Conservation (phyloP, 2,797 vertebrate genomes). For the Xiphorhynchus erythropygius region DNA sequence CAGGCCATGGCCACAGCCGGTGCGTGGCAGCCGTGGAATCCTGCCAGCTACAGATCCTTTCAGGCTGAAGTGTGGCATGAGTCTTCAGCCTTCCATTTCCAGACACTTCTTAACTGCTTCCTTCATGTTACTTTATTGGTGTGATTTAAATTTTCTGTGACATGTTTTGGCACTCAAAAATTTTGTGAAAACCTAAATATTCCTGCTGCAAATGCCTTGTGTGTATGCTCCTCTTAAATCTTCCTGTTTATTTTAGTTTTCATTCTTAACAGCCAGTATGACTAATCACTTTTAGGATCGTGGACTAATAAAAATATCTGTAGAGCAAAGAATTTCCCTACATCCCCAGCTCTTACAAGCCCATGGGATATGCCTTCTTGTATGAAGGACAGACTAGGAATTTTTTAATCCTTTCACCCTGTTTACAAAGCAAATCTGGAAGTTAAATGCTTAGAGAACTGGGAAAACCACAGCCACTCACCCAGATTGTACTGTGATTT, state of each 20-base stretch:
- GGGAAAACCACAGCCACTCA: not conserved
- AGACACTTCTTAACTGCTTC: constrained; percentile 40
- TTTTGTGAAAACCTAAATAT: not conserved
- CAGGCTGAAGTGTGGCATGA: not conserved
- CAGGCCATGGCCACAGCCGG: not conserved
- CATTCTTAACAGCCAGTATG: not conserved
- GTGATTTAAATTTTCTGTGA: constrained; percentile 43
- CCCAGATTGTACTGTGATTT: not conserved
- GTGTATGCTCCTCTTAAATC: not conserved
- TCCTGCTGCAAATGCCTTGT: not conserved
- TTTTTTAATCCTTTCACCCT: not conserved
- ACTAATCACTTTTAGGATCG: not conserved
- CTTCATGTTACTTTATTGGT: constrained; percentile 19
- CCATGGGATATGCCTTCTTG: not conserved
- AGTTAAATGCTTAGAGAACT: not conserved
- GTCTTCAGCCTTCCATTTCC: constrained; percentile 10
- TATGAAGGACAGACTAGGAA: not conserved
- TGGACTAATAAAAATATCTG: not conserved
- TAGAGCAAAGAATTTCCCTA: not conserved
- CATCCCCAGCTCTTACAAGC: not conserved
- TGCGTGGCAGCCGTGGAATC: not conserved
- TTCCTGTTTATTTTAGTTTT: constrained; percentile 4
- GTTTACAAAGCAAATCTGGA: constrained; percentile 7
- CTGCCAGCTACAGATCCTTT: not conserved
- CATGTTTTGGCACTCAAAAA: not conserved